Evolutionary conservation across 1,140 invertebrate species (phyloP).

Genomic region (Scaptomyza pallida): DNA sequence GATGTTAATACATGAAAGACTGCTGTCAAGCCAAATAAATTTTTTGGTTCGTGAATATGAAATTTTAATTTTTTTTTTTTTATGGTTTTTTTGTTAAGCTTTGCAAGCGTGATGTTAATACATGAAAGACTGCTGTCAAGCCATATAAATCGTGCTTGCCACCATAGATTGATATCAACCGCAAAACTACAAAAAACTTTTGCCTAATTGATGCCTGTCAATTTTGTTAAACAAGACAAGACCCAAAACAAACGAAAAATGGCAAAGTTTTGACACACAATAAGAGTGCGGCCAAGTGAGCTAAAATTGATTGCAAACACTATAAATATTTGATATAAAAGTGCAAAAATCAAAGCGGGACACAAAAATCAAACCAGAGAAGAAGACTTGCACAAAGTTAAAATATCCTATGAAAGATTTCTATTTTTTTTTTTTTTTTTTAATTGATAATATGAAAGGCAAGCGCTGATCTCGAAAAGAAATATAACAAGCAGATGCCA

Average conservation of each 20-base stretch:
- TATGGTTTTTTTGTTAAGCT: no score
- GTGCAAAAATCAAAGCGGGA: background rate
- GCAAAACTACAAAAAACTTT: background rate
- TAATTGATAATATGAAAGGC: no score
- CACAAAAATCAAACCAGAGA: background rate
- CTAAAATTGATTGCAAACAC: slow-evolving; percentile 10
- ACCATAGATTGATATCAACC: background rate
- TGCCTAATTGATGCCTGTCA: background rate
- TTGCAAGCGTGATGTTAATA: no score
- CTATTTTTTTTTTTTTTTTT: no score
- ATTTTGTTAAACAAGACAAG: background rate
- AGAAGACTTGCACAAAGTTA: no score
- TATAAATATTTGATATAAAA: slow-evolving; percentile 22
- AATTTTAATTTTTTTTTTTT: no score
- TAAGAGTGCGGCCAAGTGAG: slow-evolving; percentile 12
- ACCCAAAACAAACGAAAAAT: background rate
- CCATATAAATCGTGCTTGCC: slow-evolving; percentile 28
- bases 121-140: no score
- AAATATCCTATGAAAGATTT: no score
- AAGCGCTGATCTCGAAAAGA: no score
- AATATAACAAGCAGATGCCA: background rate
- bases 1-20: no score
- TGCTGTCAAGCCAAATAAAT: no score
- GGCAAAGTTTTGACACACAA: background rate
- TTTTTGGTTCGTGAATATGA: no score